Evolutionary conservation across 2,797 vertebrate genomes (phyloP).

Genomic region (Poeciliopsis infans): DNA sequence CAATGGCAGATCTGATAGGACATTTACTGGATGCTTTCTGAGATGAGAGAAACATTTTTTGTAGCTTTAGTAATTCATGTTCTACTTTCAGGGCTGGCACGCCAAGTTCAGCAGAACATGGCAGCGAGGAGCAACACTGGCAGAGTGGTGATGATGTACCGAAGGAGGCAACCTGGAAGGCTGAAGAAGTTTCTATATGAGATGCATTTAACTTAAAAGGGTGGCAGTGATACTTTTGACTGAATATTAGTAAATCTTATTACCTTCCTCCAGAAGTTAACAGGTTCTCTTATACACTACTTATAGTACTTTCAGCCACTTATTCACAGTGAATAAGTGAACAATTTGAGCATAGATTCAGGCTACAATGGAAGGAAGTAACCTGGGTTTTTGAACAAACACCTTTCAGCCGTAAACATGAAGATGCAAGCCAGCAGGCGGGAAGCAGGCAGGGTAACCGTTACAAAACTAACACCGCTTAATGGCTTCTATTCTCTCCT

Average conservation of each 20-base stretch:
- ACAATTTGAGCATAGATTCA: background rate
- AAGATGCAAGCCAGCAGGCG: constrained; percentile 56
- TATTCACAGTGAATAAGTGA: background rate
- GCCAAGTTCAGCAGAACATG: constrained; percentile 42
- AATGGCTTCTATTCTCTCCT: constrained; percentile 67
- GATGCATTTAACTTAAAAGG: constrained; percentile 66
- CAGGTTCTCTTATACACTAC: background rate
- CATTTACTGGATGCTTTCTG: constrained; percentile 60
- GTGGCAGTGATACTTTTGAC: constrained; percentile 1
- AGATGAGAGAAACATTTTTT: constrained; percentile 64
- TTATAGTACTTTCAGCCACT: background rate
- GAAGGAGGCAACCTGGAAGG: constrained; percentile 28
- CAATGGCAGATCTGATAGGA: constrained; percentile 58
- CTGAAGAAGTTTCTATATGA: constrained; percentile 51
- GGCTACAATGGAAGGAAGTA: constrained; percentile 20
- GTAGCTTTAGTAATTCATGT: constrained; percentile 65
- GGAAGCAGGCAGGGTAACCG: constrained; percentile 52
- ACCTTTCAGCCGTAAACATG: constrained; percentile 49
- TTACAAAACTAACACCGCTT: constrained; percentile 78
- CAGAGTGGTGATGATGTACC: constrained; percentile 13
- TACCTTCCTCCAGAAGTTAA: constrained; percentile 29
- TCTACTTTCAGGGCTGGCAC: constrained; percentile 19
- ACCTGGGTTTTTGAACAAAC: constrained; percentile 26
- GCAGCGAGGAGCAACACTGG: constrained; percentile 22
- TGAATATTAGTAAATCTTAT: constrained; percentile 25